Base-by-base conservation (phyloP, 2,113 vertebrate species). In the Gnathonemus echidnorhynchus region DNA sequence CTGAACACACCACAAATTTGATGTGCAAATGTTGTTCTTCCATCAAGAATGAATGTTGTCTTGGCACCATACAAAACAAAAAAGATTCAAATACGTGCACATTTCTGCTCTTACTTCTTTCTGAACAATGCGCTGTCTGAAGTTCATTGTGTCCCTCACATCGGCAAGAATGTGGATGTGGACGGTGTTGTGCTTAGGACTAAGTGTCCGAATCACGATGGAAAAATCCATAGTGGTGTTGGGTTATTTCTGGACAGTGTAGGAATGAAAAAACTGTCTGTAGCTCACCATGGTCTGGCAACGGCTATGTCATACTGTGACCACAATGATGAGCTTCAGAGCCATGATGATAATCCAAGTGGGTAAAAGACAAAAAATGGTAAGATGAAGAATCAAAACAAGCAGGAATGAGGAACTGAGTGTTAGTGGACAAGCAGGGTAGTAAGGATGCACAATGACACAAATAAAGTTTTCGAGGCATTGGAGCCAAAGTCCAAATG, bases 191-290 rank as follows among this genome's bases (percentile, higher is more conserved):
- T 89, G 91, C 19, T 89, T 87, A 48, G 88, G 87, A 88, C 56
- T 74, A 56, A 90, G 88, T 77, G 90, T 92, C 91, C 31, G 21
- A 94, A 95, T 94, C 92, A 87, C 90, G 89, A 94, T 94, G 95
- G 95, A 96, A 96, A 96, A 95, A 96, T 96, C 95, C 93, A 96
- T 96, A 95, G 90, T 89, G 90, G 92, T 93, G 90, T 94, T 92
- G 83, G 19, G 93, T 95, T 96, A 94, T 95, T 93, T 95, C 93
- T 88, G 91, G 92, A 87, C 92, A 84, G 91, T 74, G 45, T 87
- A 27, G 58, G 87, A 46, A 88, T 19, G 53, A 45, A 13, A 13
- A 2, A 11, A 17, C 45, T 87, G 90, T 89, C 90, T 91, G 89
- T 48, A 91, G 89, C 91, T 91, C 91, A 89, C 91, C 91, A 91